Evolutionary conservation across 2,888 invertebrate genomes (phyloP), one percentile per base, ranked within the genome.

Genomic region (Cacoxenus indagator): DNA sequence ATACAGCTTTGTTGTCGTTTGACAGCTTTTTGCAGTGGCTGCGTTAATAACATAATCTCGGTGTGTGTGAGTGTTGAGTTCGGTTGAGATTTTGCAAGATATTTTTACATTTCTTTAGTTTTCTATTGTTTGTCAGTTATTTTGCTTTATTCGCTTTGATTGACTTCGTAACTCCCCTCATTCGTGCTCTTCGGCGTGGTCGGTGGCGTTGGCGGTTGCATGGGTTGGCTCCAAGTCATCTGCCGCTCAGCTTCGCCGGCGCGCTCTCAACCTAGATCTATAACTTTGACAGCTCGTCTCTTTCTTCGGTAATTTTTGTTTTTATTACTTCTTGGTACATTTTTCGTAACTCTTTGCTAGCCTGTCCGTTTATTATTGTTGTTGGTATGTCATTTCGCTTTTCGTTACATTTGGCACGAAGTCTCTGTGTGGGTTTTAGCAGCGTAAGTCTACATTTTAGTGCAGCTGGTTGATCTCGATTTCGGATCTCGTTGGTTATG

Each of bases 51-150:
- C 70, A 62, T 69, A 66, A 70, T 70, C 48, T 43, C 5, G 27
- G 61, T 65, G 67, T 48, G n/a, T n/a, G 37, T 29, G 24, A 54
- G 55, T 17, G n/a, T 31, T 19, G 31, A 62, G 45, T 64, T 17
- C 9, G 22, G 22, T 51, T 17, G 51, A 51, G 76, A 78, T 82
- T 82, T 83, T 69, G 81, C 82, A 82, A 83, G 72, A 71, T 76
- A 73, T 65, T 72, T 67, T 37, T 55, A 61, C 55, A 27, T 43
- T 61, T 31, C 65, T 62, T 68, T 64, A 14, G 22, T 43, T 62
- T 26, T 31, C 26, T 43, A 24, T 62, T 43, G 3, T 26, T 62
- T 24, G 22, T 14, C 17, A n/a, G 59, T 48, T 70, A 57, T 67
- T 27, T 14, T 14, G 6, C n/a, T 19, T 8, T 66, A 14, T 24